phyloP scores from a whole-genome alignment of 1,140 invertebrate genomes.

The Danaus melanippus region DNA sequence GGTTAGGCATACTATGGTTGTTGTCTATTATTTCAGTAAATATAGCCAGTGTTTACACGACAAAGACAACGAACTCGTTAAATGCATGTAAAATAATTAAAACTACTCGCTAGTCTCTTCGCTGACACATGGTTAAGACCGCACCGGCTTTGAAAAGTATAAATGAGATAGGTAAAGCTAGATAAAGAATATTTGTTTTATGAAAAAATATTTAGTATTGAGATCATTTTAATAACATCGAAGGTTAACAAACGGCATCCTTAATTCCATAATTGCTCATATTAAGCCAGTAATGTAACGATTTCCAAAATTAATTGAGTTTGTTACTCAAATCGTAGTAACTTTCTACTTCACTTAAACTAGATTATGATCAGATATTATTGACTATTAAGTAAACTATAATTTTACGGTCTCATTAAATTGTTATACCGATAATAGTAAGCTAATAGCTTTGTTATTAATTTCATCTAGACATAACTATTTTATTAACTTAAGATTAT shows the following conservation, averaged over 20 bases:
- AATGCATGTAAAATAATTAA: constrained; percentile 45
- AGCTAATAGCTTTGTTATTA: no score
- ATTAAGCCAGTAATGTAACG: constrained; percentile 11
- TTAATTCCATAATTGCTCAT: constrained; percentile 11
- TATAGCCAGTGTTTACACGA: constrained; percentile 46
- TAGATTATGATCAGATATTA: no score
- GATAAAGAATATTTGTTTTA: neutral
- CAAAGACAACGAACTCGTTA: constrained; percentile 66
- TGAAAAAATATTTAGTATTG: neutral
- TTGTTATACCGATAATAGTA: no score
- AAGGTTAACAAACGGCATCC: constrained; percentile 11
- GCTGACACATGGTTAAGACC: constrained; percentile 14
- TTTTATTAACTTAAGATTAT: no score
- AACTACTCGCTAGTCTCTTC: constrained; percentile 31
- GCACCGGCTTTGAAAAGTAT: neutral
- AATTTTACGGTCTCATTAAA: no score
- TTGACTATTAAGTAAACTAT: no score
- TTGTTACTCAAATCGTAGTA: constrained; percentile 4
- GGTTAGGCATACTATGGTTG: no score
- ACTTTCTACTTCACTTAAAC: constrained; percentile 8
- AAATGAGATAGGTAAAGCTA: no score
- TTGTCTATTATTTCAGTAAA: constrained; percentile 8
- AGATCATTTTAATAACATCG: no score
- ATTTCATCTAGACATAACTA: no score
- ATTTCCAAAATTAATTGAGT: no score